These are phyloP conservation scores for Actinostola sp. DNA, from an alignment of 92 coral and sea anemone genomes.

Conservation along the genomic window DNA sequence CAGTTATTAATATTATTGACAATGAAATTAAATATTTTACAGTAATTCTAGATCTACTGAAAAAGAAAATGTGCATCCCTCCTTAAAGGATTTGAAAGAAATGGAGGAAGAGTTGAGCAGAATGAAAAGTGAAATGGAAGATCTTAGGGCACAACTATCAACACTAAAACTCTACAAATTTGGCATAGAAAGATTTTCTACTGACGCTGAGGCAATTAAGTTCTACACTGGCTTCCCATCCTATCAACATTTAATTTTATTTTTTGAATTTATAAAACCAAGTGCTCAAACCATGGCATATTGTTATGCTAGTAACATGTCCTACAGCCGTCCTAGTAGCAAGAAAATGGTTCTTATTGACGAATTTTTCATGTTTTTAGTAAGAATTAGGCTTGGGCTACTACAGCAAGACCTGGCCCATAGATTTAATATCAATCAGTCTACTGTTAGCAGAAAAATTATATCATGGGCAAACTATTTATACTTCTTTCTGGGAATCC, in stretches of 20 bases:
- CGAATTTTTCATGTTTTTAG: constrained; percentile 49
- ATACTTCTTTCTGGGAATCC: constrained; percentile 43
- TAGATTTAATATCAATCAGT: constrained; percentile 47
- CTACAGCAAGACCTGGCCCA: constrained; percentile 51
- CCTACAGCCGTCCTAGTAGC: constrained; percentile 30
- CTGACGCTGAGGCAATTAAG: constrained; percentile 34
- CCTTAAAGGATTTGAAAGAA: not conserved
- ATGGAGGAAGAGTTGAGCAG: not conserved
- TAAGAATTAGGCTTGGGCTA: constrained; percentile 36
- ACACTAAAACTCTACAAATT: constrained; percentile 16
- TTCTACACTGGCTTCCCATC: constrained; percentile 44
- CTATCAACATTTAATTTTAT: constrained; percentile 23
- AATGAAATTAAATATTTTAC: too few relatives aligned
- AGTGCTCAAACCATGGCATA: constrained; percentile 28
- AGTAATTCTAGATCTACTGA: not conserved
- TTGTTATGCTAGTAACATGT: constrained; percentile 28
- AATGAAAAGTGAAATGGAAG: not conserved
- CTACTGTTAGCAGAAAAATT: constrained; percentile 55
- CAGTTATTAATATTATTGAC: too few relatives aligned
- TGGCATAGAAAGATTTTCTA: constrained; percentile 42
- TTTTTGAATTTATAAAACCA: constrained; percentile 31
- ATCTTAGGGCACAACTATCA: not conserved
- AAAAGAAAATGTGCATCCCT: not conserved
- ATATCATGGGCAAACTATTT: constrained; percentile 52
- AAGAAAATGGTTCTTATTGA: constrained; percentile 38